Percentiles rank a stretch among this genome's conserved stretches.
phyloP scores from a whole-genome alignment of 2,797 vertebrate genomes.

The Mycteria americana region DNA sequence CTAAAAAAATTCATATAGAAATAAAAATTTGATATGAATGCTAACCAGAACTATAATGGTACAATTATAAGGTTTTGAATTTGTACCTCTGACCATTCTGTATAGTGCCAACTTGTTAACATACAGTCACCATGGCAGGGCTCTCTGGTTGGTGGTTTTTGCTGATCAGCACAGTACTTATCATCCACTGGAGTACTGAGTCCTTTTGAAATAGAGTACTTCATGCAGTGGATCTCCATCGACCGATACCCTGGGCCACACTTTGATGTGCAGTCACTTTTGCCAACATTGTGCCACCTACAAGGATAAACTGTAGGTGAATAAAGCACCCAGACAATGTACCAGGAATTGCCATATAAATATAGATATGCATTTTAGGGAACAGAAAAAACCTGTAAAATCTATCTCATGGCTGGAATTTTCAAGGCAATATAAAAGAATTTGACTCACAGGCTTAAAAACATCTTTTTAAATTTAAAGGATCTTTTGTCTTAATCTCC shows the following conservation, averaged over 20 bases:
- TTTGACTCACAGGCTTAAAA: neutral
- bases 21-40: neutral
- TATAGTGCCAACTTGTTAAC: conserved; percentile 90
- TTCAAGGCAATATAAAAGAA: neutral
- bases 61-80: neutral
- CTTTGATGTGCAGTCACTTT: conserved; percentile 89
- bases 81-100: conserved; percentile 92
- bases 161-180: conserved; percentile 78
- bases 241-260: conserved; percentile 89
- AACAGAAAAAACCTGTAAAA: neutral
- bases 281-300: conserved; percentile 87
- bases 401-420: neutral
- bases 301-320: conserved; percentile 21
- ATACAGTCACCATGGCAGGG: conserved; percentile 89
- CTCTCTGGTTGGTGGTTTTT: conserved; percentile 87
- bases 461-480: neutral
- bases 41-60: neutral
- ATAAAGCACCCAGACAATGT: neutral
- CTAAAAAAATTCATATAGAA: neutral
- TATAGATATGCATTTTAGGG: neutral
- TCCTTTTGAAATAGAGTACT: conserved; percentile 83
- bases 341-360: neutral
- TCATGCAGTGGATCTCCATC: conserved; percentile 89
- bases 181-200: conserved; percentile 81
- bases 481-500: neutral